Percentiles rank a stretch among this genome's conserved stretches.
These are phyloP conservation scores for Aurelia aurita complex sp. Pacific DNA, from an alignment of 30 jellyfish, hydroid and myxozoan species.

Conservation along the genomic window DNA sequence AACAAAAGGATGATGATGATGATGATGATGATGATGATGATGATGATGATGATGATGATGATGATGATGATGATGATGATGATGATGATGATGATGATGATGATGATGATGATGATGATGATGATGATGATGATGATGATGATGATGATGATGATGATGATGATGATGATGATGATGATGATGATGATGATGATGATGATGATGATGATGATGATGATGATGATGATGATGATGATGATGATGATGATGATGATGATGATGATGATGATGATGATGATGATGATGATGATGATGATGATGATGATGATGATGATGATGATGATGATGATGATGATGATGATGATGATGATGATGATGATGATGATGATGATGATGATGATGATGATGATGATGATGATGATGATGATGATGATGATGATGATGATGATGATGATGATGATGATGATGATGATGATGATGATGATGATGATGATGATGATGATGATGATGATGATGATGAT, in stretches of 20 bases:
- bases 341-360: constrained; percentile 17
- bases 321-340: not conserved
- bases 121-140: constrained; percentile 26
- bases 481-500: constrained; percentile 24
- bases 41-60: constrained; percentile 28
- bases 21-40: not conserved
- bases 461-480: constrained; percentile 27
- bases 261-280: no score
- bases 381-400: constrained; percentile 16
- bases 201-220: constrained; percentile 24
- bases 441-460: constrained; percentile 26
- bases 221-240: no score
- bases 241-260: no score
- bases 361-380: constrained; percentile 32
- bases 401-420: not conserved
- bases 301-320: no score
- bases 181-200: constrained; percentile 35
- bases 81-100: not conserved
- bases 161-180: constrained; percentile 22
- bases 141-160: constrained; percentile 29
- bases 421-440: constrained; percentile 11
- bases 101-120: not conserved
- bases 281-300: no score
- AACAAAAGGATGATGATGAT: not conserved
- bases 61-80: constrained; percentile 32